Evolutionary conservation across 1,140 invertebrate species (phyloP).

Genomic region (Branchinecta lynchi): DNA sequence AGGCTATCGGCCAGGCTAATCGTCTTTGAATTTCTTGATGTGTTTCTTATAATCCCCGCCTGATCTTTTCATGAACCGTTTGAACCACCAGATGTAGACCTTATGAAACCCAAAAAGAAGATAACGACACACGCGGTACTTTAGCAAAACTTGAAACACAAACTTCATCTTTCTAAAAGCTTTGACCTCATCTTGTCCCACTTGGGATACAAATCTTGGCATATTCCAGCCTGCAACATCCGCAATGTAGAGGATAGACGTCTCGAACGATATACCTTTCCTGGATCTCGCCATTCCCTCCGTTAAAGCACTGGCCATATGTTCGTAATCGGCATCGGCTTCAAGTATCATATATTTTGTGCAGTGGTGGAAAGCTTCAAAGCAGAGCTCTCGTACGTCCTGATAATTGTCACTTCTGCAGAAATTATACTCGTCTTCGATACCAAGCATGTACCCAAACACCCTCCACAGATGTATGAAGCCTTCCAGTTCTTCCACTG

Average conservation of each 20-base stretch:
- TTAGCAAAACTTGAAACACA: neutral
- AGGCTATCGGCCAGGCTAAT: too few species aligned
- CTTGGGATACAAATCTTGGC: neutral
- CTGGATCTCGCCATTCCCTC: constrained; percentile 13
- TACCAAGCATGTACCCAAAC: constrained; percentile 59
- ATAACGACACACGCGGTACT: neutral
- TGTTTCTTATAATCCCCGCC: neutral
- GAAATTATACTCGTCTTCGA: constrained; percentile 55
- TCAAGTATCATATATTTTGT: constrained; percentile 14
- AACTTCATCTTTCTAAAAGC: neutral
- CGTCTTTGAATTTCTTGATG: neutral
- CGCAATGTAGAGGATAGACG: neutral
- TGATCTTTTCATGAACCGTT: neutral
- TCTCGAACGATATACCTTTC: neutral
- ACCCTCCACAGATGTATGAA: constrained; percentile 68
- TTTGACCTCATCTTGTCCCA: neutral
- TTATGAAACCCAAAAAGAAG: neutral
- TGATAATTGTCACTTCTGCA: constrained; percentile 18
- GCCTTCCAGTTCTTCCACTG: constrained; percentile 47
- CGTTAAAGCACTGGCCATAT: constrained; percentile 18
- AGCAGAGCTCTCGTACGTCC: constrained; percentile 16
- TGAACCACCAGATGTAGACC: neutral
- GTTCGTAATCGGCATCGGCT: constrained; percentile 16
- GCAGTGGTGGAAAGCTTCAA: constrained; percentile 7
- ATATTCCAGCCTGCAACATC: neutral